Conservation (phyloP, 2,113 vertebrate species). For the Patagioenas fasciata region DNA sequence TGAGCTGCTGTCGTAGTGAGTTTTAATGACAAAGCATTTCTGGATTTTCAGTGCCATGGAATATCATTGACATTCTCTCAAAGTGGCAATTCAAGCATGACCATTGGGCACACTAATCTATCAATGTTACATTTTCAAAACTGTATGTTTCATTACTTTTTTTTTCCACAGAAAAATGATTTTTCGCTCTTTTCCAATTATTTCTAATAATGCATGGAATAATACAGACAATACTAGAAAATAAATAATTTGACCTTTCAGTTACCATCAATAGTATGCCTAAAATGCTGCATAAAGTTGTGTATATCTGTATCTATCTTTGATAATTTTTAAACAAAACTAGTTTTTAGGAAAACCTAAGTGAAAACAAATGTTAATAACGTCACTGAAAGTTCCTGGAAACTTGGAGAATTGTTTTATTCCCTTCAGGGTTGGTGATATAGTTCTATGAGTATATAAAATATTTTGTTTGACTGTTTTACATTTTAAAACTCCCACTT, state of each 20-base stretch:
- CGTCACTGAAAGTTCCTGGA: constrained; percentile 14
- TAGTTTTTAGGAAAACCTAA: not conserved
- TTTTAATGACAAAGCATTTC: not conserved
- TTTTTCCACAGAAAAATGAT: not conserved
- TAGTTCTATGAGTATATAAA: not conserved
- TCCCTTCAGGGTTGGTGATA: not conserved
- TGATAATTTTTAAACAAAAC: not conserved
- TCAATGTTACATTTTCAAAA: not conserved
- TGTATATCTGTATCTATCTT: not conserved
- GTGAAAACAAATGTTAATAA: constrained; percentile 8
- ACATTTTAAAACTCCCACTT: not conserved
- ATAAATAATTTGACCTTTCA: not conserved
- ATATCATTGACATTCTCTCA: not conserved
- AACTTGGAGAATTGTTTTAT: not conserved
- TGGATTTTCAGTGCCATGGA: not conserved
- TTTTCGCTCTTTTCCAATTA: not conserved
- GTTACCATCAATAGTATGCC: not conserved
- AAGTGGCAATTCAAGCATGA: not conserved
- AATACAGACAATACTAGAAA: not conserved
- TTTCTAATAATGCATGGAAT: not conserved
- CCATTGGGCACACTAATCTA: rapidly evolving
- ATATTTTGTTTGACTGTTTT: not conserved
- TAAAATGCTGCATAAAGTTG: not conserved
- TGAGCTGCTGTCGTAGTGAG: not conserved
- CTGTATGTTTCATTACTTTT: rapidly evolving